phyloP scores from a whole-genome alignment of 2,113 vertebrate species.

The Scortum barcoo region DNA sequence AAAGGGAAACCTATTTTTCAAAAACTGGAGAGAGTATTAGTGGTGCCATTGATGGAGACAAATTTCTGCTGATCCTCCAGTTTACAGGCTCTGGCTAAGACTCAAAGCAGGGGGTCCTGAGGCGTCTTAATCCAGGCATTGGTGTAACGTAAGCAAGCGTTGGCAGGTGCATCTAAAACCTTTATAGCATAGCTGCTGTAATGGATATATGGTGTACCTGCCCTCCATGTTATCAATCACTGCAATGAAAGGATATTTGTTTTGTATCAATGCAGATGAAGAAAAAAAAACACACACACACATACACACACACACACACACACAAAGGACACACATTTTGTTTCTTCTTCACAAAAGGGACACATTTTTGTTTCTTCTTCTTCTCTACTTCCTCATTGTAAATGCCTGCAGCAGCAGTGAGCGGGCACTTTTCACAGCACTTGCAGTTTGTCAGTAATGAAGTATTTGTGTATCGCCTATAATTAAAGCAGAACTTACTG shows the following conservation, averaged over 20 bases:
- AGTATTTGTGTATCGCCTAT: constrained; percentile 11
- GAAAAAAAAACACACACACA: too few species aligned
- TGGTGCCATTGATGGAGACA: background rate
- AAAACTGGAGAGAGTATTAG: background rate
- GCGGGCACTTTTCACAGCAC: background rate
- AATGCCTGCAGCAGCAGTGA: background rate
- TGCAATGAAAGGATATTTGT: constrained; percentile 9
- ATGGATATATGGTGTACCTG: constrained; percentile 16
- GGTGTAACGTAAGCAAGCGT: constrained; percentile 17
- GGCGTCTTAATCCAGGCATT: constrained; percentile 16
- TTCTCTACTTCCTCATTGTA: constrained; percentile 1
- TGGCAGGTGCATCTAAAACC: constrained; percentile 21
- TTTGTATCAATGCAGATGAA: constrained; percentile 22
- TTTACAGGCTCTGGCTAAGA: constrained; percentile 19
- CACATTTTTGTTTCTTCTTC: background rate
- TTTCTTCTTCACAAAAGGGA: too few species aligned
- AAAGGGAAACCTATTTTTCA: background rate
- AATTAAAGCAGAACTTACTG: constrained; percentile 40
- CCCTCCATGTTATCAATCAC: constrained; percentile 14
- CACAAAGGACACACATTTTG: too few species aligned
- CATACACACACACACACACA: too few species aligned
- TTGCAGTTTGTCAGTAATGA: constrained; percentile 4
- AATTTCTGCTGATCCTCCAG: constrained; percentile 27
- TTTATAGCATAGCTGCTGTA: constrained; percentile 16
- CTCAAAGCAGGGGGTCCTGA: constrained; percentile 18